Conservation (phyloP, 2,797 vertebrate species). For the Cebuella pygmaea region DNA sequence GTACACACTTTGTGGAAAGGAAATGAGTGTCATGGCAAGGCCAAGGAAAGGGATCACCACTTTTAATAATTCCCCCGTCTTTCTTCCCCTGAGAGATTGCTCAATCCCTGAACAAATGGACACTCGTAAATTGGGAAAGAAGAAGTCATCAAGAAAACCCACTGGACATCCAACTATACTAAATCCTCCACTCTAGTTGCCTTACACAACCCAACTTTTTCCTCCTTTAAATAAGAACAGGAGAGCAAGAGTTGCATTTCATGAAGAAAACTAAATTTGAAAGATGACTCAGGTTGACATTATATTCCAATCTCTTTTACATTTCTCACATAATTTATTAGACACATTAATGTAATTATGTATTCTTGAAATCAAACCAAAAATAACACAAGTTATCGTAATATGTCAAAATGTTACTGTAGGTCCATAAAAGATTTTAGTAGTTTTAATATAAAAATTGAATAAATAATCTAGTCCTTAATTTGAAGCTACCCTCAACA, state of each 20-base stretch:
- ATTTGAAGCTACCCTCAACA: background rate
- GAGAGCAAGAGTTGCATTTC: background rate
- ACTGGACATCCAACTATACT: background rate
- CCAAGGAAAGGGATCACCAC: background rate
- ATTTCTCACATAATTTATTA: background rate
- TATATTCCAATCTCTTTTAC: background rate
- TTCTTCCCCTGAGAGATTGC: background rate
- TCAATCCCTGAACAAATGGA: background rate
- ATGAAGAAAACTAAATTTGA: conserved; percentile 7
- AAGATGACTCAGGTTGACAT: background rate
- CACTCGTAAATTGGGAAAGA: background rate
- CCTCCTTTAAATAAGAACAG: background rate
- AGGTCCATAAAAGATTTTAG: background rate
- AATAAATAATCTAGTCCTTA: background rate
- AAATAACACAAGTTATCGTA: background rate
- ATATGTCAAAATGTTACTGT: background rate
- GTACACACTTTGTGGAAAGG: background rate
- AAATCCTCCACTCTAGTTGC: background rate
- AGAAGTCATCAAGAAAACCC: background rate
- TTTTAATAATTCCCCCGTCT: background rate
- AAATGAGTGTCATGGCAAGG: background rate
- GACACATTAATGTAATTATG: background rate
- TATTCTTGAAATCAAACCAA: background rate
- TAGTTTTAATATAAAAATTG: conserved; percentile 15
- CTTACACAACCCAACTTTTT: background rate